Base-by-base conservation (phyloP, 2,888 invertebrate genomes). In the Anorthoa munda region DNA sequence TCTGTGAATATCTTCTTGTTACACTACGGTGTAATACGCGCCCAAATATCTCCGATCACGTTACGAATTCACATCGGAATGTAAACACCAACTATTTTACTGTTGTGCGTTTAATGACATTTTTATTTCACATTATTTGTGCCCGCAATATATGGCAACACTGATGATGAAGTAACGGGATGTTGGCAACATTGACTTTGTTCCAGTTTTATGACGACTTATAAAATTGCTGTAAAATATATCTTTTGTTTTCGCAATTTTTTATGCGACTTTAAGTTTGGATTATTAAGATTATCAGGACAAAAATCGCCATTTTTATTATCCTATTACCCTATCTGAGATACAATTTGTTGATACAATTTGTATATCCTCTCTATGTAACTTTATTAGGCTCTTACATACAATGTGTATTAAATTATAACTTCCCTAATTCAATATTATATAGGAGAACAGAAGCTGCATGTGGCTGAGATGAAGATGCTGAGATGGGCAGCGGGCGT, bases 11-110 rank as follows among this genome's bases (percentile, higher is more conserved):
- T 46, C 18, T 55, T n/a, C 17, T 9, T 0, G 48, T 64, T 83
- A 81, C 83, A 61, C 12, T n/a, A 55, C 83, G 77, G 87, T 91
- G 89, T 89, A 50, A 90, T 18, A 72, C 0, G 12, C 64, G 56
- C 26, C 55, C 46, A 53, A 64, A 79, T 72, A 72, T 71, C 64
- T 77, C 71, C 78, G 83, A 86, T 79, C 78, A 76, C 77, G 79
- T 80, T 85, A 89, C 86, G 84, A 91, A 90, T 89, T 91, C 86
- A 74, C 86, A 85, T 86, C 78, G 88, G 89, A 89, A 91, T 91
- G 88, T 84, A 86, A 87, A 86, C 79, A 82, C 66, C 79, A 81
- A 88, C 86, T 85, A 85, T 84, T 82, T 81, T 79, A 81, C 77
- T 60, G 81, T 77, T 72, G 50, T 56, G 61, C 39, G 70, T 55